Percentiles rank a stretch among this genome's conserved stretches.
These are phyloP conservation scores for Panulirus ornatus DNA, from an alignment of 1,140 invertebrate species.

Conservation along the genomic window DNA sequence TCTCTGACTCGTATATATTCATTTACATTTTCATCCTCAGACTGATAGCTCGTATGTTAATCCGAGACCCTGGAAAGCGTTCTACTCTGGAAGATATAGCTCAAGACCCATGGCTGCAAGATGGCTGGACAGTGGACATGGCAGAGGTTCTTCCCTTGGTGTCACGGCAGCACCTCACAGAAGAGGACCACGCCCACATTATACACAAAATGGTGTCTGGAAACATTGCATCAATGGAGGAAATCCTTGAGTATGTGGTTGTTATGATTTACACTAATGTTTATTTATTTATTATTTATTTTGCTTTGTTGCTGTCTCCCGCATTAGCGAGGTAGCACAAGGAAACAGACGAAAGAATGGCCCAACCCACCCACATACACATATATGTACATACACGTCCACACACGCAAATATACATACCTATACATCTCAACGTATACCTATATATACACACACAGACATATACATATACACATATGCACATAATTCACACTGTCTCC, in stretches of 20 bases:
- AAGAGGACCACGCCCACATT: constrained; percentile 94
- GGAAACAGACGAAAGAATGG: too few species aligned
- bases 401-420: too few species aligned
- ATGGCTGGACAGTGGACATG: constrained; percentile 76
- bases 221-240: constrained; percentile 94
- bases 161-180: constrained; percentile 89
- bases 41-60: constrained; percentile 94
- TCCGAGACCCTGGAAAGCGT: constrained; percentile 93
- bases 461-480: too few species aligned
- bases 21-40: constrained; percentile 78
- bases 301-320: background rate
- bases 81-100: constrained; percentile 93
- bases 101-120: constrained; percentile 88
- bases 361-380: too few species aligned
- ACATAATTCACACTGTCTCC: too few species aligned
- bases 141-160: constrained; percentile 87
- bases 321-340: too few species aligned
- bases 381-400: too few species aligned
- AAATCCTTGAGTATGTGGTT: constrained; percentile 89
- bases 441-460: too few species aligned
- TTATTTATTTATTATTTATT: background rate
- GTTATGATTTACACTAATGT: too few species aligned
- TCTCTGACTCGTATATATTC: background rate
- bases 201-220: constrained; percentile 98
- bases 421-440: too few species aligned